Evolutionary conservation across 2,888 invertebrate genomes (phyloP), one percentile per base, ranked within the genome.

Genomic region (Parnassius orleans): DNA sequence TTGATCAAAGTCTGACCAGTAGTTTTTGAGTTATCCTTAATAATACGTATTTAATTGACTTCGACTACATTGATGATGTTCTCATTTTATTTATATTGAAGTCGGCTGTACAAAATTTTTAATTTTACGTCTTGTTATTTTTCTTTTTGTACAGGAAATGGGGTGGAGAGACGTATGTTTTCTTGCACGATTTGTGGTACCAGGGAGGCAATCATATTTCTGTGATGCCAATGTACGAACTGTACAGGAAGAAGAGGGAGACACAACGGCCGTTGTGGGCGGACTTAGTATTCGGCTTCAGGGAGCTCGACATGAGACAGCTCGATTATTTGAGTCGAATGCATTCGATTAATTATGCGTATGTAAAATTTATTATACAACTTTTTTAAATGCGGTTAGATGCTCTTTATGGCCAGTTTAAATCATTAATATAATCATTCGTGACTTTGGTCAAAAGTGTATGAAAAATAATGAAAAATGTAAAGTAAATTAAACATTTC

Each of bases 101-200:
- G 19, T 19, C 19, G 19, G 19, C 2, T 19, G 1, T 19, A 19
- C 2, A 19, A 19, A 19, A 2, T 19, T 19, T 19, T 19, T 19
- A 19, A 19, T 19, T 19, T 19, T 19, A 19, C 19, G 2, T 2
- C 2, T 19, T 19, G 15, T 54, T 12, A 42, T 54, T 43, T 44
- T 15, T 46, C n/a, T 46, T 12, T 44, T 44, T 53, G 10, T 81
- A 59, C 74, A 95, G 95, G 64, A 90, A 93, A 85, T 95, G 95
- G 95, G 93, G 94, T 0, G 79, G 81, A 46, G 92, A 90, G 68
- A 94, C 94, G 11, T 94, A 94, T 71, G 76, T 77, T 72, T 94
- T 92, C 71, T 92, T 92, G 69, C 93, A 85, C 81, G 81, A 93
- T 68, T 86, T 93, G 70, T 95, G 94, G 95, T 87, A 87, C 74